phyloP scores from a whole-genome alignment of 2,113 vertebrate genomes.

The Fregetta grallaria region DNA sequence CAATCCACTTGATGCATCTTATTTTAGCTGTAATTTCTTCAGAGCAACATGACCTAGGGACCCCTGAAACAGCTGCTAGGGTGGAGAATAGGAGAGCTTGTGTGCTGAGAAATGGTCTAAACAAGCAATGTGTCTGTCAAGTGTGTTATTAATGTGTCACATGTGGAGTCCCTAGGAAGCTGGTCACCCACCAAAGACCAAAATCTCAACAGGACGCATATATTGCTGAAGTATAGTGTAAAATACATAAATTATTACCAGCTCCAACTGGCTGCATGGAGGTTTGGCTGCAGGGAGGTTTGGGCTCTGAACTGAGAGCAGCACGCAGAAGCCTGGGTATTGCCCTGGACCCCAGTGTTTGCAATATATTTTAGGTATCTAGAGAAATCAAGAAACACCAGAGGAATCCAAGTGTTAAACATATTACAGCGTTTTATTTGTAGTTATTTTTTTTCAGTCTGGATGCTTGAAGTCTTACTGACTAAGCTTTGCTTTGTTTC shows the following conservation, averaged over 20 bases:
- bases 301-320: not conserved
- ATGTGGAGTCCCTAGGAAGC: not conserved
- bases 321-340: not conserved
- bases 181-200: not conserved
- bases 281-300: not conserved
- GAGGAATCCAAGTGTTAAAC: not conserved
- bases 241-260: not conserved
- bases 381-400: not conserved
- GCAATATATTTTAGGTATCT: not conserved
- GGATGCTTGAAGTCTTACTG: not conserved
- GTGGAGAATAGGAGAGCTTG: not conserved
- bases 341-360: not conserved
- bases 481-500: not conserved
- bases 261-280: not conserved
- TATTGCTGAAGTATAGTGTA: not conserved
- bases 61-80: not conserved
- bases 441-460: not conserved
- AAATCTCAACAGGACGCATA: not conserved
- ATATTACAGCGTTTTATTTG: not conserved
- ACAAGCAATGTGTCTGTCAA: not conserved
- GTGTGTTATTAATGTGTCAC: not conserved
- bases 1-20: not conserved
- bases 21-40: not conserved
- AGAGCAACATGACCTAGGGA: not conserved
- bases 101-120: not conserved